A percentile compares a stretch with the other conserved stretches of the same genome.
These are phyloP conservation scores for Stenopsyche tienmushanensis DNA, from an alignment of 1,140 invertebrate species.

Conservation along the genomic window DNA sequence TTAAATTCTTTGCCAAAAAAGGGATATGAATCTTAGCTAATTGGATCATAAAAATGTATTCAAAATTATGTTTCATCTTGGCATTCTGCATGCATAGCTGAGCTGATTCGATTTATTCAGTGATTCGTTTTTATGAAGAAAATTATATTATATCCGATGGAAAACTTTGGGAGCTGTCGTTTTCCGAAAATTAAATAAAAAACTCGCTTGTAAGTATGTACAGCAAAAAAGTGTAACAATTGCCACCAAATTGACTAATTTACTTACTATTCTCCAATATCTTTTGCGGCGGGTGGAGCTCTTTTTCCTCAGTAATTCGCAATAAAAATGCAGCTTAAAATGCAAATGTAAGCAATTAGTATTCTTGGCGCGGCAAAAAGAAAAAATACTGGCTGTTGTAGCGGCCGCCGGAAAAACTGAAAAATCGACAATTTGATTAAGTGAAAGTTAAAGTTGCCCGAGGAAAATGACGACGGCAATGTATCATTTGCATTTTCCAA, in stretches of 20 bases:
- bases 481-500: neutral
- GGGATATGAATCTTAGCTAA: too few relatives aligned
- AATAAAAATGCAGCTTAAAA: slow-evolving; percentile 41
- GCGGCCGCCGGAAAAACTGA: slow-evolving; percentile 23
- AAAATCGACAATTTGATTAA: slow-evolving; percentile 38
- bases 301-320: slow-evolving; percentile 32
- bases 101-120: too few relatives aligned
- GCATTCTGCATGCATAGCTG: too few relatives aligned
- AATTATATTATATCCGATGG: too few relatives aligned
- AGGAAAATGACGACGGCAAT: too few relatives aligned
- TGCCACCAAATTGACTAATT: slow-evolving; percentile 14
- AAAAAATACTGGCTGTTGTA: slow-evolving; percentile 19
- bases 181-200: too few relatives aligned
- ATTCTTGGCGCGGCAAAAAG: slow-evolving; percentile 26
- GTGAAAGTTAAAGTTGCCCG: slow-evolving; percentile 35
- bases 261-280: slow-evolving; percentile 6
- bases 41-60: too few relatives aligned
- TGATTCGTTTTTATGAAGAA: too few relatives aligned
- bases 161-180: too few relatives aligned
- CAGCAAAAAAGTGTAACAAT: slow-evolving; percentile 12
- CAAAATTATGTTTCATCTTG: too few relatives aligned
- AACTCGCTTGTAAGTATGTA: neutral
- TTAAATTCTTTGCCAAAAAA: too few relatives aligned
- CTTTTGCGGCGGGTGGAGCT: slow-evolving; percentile 8
- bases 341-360: slow-evolving; percentile 41